Evolutionary conservation across 2,797 vertebrate species (phyloP), one percentile per base, ranked within the genome.

Genomic region (Coilia nasus): DNA sequence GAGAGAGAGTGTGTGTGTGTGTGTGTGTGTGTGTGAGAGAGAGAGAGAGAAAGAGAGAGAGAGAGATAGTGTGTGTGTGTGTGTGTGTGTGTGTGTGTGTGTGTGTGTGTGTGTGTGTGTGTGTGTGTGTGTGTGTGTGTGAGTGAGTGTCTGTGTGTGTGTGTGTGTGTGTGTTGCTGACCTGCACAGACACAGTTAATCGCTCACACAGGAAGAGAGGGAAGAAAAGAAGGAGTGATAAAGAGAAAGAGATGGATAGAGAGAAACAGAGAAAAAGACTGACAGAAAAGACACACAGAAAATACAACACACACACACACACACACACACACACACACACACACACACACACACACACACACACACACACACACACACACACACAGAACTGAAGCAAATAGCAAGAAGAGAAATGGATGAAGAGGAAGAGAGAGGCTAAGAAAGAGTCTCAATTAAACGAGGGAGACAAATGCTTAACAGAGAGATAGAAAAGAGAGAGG

Each of bases 401-500:
- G n/a, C n/a, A n/a, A 41, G 5, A 2, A 54, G 10, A 54, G 2
- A 54, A 54, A 54, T 12, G 50, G 50, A 54, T 2, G 12, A 11
- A 54, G 7, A 12, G 50, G 50, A 12, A 54, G 50, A 54, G 12
- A 64, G 7, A 64, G 60, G 12, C 7, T 25, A 7, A 21, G 62
- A 28, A 14, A 25, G 23, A 64, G 23, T 28, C 9, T 11, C 23
- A 64, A 64, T 12, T 15, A 54, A 23, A n/a, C 35, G 6, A 23
- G 21, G n/a, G 59, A 35, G 67, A 47, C 31, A 23, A 15, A 6
- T 3, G 54, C 25, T 46, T 35, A 28, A 62, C 1, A 80, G 75
- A 80, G 11, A 35, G 31, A 80, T 2, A 83, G 60, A 23, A 35
- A 82, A 88, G 82, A 87, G 41, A 28, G 31, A 87, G 57, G 0